phyloP scores from a whole-genome alignment of 2,888 invertebrate species.

The Athalia rosae region DNA sequence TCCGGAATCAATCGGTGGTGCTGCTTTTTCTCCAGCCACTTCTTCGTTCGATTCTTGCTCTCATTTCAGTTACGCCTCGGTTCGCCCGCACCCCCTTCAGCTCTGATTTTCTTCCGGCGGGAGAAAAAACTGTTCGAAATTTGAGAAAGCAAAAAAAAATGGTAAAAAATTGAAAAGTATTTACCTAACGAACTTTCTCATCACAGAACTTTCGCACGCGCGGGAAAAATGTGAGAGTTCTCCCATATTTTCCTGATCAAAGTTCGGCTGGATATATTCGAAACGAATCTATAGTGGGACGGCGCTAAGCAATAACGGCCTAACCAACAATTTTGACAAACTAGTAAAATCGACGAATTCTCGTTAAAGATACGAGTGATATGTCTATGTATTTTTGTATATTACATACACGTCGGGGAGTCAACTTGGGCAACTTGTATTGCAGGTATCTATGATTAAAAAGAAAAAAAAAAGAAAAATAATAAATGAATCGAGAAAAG shows the following conservation, averaged over 20 bases:
- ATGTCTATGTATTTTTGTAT: too few species aligned
- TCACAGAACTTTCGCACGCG: neutral
- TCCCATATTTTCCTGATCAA: too few species aligned
- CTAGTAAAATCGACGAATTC: too few species aligned
- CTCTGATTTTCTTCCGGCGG: conserved; percentile 10
- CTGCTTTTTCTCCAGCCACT: neutral
- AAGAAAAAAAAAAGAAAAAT: neutral
- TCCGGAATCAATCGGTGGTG: conserved; percentile 40
- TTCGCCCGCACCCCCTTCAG: neutral
- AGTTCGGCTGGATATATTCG: too few species aligned
- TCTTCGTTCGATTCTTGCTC: conserved; percentile 29
- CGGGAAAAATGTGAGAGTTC: neutral
- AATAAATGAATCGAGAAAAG: too few species aligned
- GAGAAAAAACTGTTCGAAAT: neutral
- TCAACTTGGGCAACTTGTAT: conserved; percentile 58
- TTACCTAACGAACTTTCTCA: neutral
- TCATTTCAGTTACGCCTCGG: neutral
- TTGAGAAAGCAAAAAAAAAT: neutral
- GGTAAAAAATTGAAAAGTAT: neutral
- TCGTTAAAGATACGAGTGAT: too few species aligned
- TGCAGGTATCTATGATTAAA: conserved; percentile 50
- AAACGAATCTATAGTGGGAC: neutral
- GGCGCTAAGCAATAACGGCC: too few species aligned
- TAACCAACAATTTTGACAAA: too few species aligned
- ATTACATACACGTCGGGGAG: conserved; percentile 2